Evolutionary conservation across 2,888 invertebrate genomes (phyloP).

Genomic region (Catonia carolina): DNA sequence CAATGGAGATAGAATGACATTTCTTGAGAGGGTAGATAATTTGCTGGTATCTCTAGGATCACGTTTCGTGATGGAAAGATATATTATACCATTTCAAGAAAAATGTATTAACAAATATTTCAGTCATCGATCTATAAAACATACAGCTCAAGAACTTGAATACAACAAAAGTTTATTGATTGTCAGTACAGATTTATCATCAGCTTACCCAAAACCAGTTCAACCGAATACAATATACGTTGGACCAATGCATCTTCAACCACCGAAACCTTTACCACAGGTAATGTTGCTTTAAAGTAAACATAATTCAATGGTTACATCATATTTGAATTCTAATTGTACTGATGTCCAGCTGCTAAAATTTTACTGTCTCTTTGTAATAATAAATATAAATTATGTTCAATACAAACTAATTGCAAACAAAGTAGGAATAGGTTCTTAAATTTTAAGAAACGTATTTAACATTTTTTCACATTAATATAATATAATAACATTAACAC

Average conservation of each 20-base stretch:
- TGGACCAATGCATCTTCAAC: slow-evolving; percentile 40
- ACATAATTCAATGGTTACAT: no score
- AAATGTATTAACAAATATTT: slow-evolving; percentile 17
- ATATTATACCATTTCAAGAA: slow-evolving; percentile 5
- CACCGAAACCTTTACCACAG: slow-evolving; percentile 36
- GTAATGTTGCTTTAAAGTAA: no score
- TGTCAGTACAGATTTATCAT: slow-evolving; percentile 37
- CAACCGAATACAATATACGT: slow-evolving; percentile 41
- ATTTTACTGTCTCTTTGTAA: no score
- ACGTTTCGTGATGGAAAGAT: neutral
- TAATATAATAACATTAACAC: no score
- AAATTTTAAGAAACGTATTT: no score
- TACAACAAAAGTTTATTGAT: slow-evolving; percentile 37
- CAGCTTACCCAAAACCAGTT: slow-evolving; percentile 38
- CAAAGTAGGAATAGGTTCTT: no score
- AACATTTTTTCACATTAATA: no score
- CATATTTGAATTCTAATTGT: no score
- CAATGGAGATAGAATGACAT: slow-evolving; percentile 18
- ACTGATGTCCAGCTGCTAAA: no score
- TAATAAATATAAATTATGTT: no score
- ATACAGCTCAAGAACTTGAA: slow-evolving; percentile 11
- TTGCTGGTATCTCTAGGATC: neutral
- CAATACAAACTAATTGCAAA: no score
- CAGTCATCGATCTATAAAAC: neutral
- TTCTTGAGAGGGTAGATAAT: slow-evolving; percentile 18